phyloP scores from a whole-genome alignment of 1,140 invertebrate species.

The Drosophila pandora region DNA sequence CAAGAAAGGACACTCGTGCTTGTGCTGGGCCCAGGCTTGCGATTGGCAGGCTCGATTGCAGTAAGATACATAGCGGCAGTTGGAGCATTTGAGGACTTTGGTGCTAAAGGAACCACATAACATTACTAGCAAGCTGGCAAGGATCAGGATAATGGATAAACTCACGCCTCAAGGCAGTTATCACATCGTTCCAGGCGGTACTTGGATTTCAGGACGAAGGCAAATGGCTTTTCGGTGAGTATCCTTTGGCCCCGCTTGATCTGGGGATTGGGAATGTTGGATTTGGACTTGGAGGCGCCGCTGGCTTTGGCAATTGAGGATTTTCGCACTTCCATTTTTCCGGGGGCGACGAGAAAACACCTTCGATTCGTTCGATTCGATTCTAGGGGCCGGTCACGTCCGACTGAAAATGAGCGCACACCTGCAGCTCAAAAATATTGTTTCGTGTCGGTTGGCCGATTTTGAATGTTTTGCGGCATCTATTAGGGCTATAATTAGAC shows the following conservation, averaged over 20 bases:
- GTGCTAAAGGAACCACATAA: slow-evolving; percentile 82
- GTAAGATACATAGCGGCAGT: slow-evolving; percentile 92
- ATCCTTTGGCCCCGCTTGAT: slow-evolving; percentile 84
- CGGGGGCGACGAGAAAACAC: background rate
- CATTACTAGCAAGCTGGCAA: background rate
- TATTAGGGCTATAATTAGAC: slow-evolving; percentile 55
- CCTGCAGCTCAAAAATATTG: slow-evolving; percentile 65
- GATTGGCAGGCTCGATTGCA: slow-evolving; percentile 90
- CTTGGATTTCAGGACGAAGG: slow-evolving; percentile 86
- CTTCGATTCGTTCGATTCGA: slow-evolving; percentile 14
- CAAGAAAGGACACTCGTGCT: slow-evolving; percentile 90
- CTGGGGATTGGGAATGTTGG: background rate
- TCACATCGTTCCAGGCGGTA: slow-evolving; percentile 86
- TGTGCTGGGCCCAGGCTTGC: slow-evolving; percentile 90
- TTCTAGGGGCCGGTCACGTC: slow-evolving; percentile 43
- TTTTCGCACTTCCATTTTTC: background rate
- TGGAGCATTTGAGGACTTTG: slow-evolving; percentile 89
- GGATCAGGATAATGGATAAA: background rate
- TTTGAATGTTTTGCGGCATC: slow-evolving; percentile 71
- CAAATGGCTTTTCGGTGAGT: slow-evolving; percentile 86
- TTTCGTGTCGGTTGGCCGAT: slow-evolving; percentile 31
- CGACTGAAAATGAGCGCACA: slow-evolving; percentile 47
- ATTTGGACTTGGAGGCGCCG: background rate
- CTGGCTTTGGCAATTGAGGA: background rate
- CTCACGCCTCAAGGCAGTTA: slow-evolving; percentile 87